Evolutionary conservation across 2,888 invertebrate genomes (phyloP).

Genomic region (Galeopsomyia nigrocyanea): DNA sequence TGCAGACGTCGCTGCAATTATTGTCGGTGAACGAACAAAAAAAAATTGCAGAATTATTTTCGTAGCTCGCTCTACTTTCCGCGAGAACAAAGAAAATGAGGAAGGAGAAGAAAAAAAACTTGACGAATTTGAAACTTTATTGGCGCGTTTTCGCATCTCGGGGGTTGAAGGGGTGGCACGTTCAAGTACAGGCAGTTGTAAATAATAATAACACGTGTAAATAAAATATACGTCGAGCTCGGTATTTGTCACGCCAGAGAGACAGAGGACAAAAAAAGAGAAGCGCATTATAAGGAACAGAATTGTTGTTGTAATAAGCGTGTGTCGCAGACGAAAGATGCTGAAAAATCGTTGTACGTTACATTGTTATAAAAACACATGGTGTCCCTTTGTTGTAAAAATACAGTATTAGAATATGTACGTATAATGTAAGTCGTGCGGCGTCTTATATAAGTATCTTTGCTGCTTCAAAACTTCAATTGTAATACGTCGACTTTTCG

Average conservation of each 20-base stretch:
- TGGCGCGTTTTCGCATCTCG: no score
- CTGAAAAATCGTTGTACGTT: conserved; percentile 13
- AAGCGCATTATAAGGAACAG: no score
- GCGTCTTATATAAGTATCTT: conserved; percentile 4
- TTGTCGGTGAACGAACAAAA: no score
- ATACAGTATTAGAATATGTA: conserved; percentile 18
- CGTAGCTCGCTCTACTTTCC: no score
- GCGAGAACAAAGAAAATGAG: neutral
- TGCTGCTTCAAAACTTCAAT: neutral
- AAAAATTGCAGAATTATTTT: no score
- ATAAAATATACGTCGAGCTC: conserved; percentile 33
- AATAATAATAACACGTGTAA: conserved; percentile 42
- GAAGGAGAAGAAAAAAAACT: neutral
- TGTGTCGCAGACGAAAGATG: neutral
- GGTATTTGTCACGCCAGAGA: conserved; percentile 23
- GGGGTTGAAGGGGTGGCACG: neutral
- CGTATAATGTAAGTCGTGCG: neutral
- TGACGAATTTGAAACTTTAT: no score
- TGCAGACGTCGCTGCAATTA: no score
- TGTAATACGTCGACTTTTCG: neutral
- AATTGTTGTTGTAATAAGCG: neutral
- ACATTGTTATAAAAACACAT: neutral
- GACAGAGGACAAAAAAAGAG: neutral
- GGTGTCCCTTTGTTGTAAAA: conserved; percentile 22
- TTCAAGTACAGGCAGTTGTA: conserved; percentile 39